Conservation (phyloP, 2,113 vertebrate genomes). For the Stictonetta naevosa region DNA sequence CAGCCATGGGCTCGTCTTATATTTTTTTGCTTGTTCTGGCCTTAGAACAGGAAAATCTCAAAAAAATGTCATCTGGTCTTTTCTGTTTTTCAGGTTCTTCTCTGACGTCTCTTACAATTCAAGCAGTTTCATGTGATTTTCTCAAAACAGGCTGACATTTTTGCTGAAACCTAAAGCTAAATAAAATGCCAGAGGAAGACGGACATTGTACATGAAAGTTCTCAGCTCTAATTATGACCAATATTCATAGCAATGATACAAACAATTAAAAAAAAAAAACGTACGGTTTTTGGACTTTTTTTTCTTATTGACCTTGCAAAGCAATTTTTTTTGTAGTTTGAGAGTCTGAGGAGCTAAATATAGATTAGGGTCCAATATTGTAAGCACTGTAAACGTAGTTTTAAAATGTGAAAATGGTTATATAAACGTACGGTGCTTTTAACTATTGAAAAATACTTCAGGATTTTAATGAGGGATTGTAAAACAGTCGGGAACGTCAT, state of each 20-base stretch:
- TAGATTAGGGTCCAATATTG: neutral
- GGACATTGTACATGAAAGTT: neutral
- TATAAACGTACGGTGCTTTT: neutral
- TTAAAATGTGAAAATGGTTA: neutral
- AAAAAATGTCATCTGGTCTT: neutral
- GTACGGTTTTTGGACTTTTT: neutral
- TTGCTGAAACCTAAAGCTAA: neutral
- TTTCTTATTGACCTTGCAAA: neutral
- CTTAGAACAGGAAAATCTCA: neutral
- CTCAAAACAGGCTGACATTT: neutral
- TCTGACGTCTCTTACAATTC: neutral
- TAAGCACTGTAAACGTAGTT: neutral
- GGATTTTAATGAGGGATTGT: neutral
- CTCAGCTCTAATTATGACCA: neutral
- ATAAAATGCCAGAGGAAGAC: neutral
- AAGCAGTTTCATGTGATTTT: accelerated
- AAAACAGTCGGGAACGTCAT: neutral
- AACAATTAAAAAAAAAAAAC: neutral
- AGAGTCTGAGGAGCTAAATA: neutral
- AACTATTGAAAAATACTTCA: neutral
- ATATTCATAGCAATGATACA: neutral
- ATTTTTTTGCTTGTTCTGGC: neutral
- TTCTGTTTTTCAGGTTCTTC: neutral
- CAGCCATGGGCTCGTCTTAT: neutral
- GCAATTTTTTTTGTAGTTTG: neutral